These are phyloP conservation scores for Pangasianodon hypophthalmus DNA, from an alignment of 2,113 vertebrate species.

Conservation along the genomic window DNA sequence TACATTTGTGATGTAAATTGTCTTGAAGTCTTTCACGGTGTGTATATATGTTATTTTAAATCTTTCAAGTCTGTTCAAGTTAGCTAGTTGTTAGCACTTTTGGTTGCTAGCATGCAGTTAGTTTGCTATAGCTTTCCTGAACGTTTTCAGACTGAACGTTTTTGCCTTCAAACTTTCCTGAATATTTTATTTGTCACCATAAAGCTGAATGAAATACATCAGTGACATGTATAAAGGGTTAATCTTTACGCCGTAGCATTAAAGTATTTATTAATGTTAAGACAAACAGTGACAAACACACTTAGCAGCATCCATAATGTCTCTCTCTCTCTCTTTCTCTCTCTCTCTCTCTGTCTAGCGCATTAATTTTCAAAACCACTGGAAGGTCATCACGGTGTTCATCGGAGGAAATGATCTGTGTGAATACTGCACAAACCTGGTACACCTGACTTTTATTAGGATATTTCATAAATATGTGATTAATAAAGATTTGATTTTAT, in stretches of 20 bases:
- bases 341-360: slow-evolving; percentile 65
- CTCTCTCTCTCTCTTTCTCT: not conserved
- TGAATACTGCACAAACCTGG: slow-evolving; percentile 82
- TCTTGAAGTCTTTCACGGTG: too few relatives aligned
- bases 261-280: not conserved
- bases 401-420: slow-evolving; percentile 86
- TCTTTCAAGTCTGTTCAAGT: too few relatives aligned
- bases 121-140: too few relatives aligned
- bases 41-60: too few relatives aligned
- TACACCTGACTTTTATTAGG: slow-evolving; percentile 54
- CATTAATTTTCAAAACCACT: slow-evolving; percentile 82
- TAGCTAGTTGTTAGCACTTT: too few relatives aligned
- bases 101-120: too few relatives aligned
- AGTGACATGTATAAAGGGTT: too few relatives aligned
- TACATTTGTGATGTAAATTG: too few relatives aligned
- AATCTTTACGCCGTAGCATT: not conserved
- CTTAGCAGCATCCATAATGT: not conserved
- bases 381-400: slow-evolving; percentile 91
- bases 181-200: too few relatives aligned
- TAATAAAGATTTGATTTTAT: not conserved
- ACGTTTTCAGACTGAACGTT: too few relatives aligned
- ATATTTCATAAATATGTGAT: not conserved
- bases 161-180: too few relatives aligned
- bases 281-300: not conserved
- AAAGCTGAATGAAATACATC: too few relatives aligned